Evolutionary conservation across 2,888 invertebrate species (phyloP).

Genomic region (Monopis laevigella): DNA sequence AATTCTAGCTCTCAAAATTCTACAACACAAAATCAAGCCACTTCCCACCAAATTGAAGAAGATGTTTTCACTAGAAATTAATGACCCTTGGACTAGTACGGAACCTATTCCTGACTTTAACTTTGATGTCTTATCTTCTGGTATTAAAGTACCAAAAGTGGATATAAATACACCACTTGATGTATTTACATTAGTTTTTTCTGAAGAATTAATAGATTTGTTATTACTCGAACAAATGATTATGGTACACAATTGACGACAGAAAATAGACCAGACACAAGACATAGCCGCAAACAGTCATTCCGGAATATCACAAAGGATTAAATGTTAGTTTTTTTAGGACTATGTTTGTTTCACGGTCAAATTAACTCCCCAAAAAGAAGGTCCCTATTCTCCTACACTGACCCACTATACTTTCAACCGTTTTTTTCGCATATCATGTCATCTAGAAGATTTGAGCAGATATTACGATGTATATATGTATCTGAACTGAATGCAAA

Average conservation of each 20-base stretch:
- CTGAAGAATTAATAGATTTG: conserved; percentile 16
- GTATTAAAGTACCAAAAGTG: background rate
- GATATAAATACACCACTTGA: conserved; percentile 15
- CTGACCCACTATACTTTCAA: conserved; percentile 14
- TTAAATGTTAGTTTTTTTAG: conserved; percentile 16
- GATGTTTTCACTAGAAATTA: conserved; percentile 8
- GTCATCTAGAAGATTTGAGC: conserved; percentile 17
- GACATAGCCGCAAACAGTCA: conserved; percentile 16
- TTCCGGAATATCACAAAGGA: conserved; percentile 13
- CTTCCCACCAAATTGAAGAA: background rate
- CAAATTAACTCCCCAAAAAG: conserved; percentile 15
- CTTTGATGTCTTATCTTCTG: conserved; percentile 15
- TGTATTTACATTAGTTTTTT: conserved; percentile 14
- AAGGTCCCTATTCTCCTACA: conserved; percentile 15
- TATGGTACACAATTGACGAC: conserved; percentile 16
- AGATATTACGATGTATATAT: conserved; percentile 15
- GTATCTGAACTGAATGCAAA: conserved; percentile 14
- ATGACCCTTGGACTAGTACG: conserved; percentile 14
- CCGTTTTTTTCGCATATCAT: conserved; percentile 14
- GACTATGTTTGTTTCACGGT: conserved; percentile 16
- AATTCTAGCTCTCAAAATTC: conserved; percentile 13
- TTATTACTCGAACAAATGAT: conserved; percentile 16
- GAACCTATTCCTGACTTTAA: conserved; percentile 13
- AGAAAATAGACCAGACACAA: conserved; percentile 18
- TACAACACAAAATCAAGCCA: background rate